These are phyloP conservation scores for Dipodomys merriami DNA, from an alignment of 2,113 vertebrate species.

Conservation along the genomic window DNA sequence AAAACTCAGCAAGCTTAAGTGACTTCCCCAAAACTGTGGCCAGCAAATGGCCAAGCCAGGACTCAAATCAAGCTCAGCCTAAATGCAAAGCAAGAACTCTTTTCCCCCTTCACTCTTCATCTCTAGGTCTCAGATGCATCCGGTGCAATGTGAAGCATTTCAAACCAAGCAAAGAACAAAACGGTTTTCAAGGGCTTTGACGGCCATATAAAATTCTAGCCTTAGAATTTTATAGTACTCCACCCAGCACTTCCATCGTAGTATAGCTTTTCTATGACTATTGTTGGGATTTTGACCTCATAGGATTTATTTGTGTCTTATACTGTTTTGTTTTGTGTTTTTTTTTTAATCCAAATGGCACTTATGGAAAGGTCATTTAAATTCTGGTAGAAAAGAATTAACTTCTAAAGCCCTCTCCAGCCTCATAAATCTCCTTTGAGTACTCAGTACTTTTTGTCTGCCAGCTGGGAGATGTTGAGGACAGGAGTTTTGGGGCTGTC, in stretches of 20 bases:
- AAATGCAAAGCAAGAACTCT: background rate
- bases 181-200: background rate
- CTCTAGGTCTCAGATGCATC: background rate
- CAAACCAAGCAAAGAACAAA: background rate
- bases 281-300: background rate
- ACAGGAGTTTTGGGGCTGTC: background rate
- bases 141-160: background rate
- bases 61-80: background rate
- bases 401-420: constrained; percentile 19
- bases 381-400: constrained; percentile 32
- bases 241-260: background rate
- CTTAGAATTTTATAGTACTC: background rate
- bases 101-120: background rate
- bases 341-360: background rate
- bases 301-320: constrained; percentile 38
- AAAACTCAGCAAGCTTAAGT: background rate
- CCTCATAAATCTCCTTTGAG: background rate
- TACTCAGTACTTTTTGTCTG: background rate
- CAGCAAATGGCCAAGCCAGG: background rate
- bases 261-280: background rate
- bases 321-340: background rate
- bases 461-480: background rate
- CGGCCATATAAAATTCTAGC: background rate
- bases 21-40: background rate
- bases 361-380: background rate